Evolutionary conservation across 2,113 vertebrate genomes (phyloP).

Genomic region (Calypte anna): DNA sequence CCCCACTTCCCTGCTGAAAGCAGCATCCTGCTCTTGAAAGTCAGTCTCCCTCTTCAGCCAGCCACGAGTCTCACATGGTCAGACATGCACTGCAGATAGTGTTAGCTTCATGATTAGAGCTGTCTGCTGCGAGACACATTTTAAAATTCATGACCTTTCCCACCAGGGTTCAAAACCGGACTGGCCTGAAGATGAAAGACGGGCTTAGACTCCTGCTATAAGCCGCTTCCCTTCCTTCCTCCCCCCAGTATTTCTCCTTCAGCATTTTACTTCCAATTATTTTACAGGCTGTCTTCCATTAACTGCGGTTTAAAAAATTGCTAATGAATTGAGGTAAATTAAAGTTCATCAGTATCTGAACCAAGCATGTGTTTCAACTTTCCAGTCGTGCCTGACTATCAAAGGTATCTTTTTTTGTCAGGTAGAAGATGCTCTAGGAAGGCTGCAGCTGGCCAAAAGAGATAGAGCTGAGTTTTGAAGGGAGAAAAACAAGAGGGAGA

Average conservation of each 20-base stretch:
- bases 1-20: conserved; percentile 1
- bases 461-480: conserved; percentile 55
- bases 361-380: conserved; percentile 38
- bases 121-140: conserved; percentile 66
- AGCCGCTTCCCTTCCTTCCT: conserved; percentile 10
- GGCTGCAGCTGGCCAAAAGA: conserved; percentile 64
- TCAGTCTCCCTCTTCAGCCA: not conserved
- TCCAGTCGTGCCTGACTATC: conserved; percentile 25
- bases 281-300: conserved; percentile 58
- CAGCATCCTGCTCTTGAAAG: not conserved
- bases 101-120: conserved; percentile 68
- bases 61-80: conserved; percentile 20
- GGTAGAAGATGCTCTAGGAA: conserved; percentile 50
- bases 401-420: conserved; percentile 74
- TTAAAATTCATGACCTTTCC: conserved; percentile 80
- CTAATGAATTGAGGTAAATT: conserved; percentile 69
- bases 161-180: conserved; percentile 68
- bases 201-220: conserved; percentile 50
- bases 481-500: conserved; percentile 20
- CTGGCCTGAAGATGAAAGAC: conserved; percentile 72
- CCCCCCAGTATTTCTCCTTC: conserved; percentile 19
- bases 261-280: conserved; percentile 68
- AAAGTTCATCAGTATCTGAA: conserved; percentile 68
- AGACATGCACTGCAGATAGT: conserved; percentile 17
- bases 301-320: conserved; percentile 45